Base-by-base conservation (phyloP, 2,113 vertebrate species). In the Spermophilus dauricus region DNA sequence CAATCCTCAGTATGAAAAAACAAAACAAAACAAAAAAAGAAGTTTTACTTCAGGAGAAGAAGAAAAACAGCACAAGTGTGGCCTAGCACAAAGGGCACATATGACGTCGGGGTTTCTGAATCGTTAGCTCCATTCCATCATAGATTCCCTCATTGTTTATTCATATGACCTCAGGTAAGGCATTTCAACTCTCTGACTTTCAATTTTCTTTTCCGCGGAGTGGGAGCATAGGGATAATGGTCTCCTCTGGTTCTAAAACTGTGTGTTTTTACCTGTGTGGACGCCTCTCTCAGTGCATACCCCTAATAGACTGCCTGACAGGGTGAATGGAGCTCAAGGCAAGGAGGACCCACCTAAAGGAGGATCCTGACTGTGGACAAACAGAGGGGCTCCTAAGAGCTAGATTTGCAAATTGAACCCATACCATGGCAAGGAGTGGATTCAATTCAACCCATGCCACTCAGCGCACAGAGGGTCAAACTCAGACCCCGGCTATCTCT, bases 161-260 rank as follows among this genome's bases (percentile, higher is more conserved):
- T 72, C 48, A n/a, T 53, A 9, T 28, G 63, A 58, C 48, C 30
- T 94, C 56, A 51, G 87, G 39, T 39, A 75, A 83, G 51, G 65
- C 61, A 45, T 45, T 86, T 80, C 30, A n/a, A 22, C 63, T 65
- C 6, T 30, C n/a, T 7, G 63, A 53, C 28, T 69, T 77, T 94
- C 53, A 53, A 34, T 93, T 51, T 70, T 94, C 58, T 82, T 76
- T 58, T 83, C 67, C 91, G 34, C 65, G 32, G 70, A 78, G 90
- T 34, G 45, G 82, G 53, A 45, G 6, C 32, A 45, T 1, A 42
- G 28, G 56, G 69, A n/a, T 80, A 56, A 70, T 10, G 45, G 17
- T 72, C 51, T 92, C 42, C 37, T 86, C 58, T 61, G 63, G 56
- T 26, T 84, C 58, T 96, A 69, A 72, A 77, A 76, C 56, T 83